Conservation (phyloP, 2,797 vertebrate species). For the Chrysocyon brachyurus region DNA sequence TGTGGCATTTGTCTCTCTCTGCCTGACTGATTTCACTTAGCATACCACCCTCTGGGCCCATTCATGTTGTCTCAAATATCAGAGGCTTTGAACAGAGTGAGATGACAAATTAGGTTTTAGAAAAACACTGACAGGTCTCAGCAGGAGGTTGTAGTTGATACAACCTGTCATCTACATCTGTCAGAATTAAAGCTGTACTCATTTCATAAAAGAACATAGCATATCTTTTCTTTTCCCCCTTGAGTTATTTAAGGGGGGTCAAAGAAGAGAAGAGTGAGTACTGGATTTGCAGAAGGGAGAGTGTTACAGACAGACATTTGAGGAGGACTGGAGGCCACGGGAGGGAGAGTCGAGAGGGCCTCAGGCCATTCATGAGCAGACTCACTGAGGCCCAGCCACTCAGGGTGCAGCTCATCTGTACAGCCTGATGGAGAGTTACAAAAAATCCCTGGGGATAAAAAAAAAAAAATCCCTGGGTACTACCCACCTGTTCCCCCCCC, state of each 20-base stretch:
- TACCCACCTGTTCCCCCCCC: neutral
- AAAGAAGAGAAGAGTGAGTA: neutral
- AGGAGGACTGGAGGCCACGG: neutral
- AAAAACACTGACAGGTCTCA: slow-evolving; percentile 26
- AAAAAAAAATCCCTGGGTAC: neutral
- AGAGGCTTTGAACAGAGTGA: neutral
- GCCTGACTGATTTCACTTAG: neutral
- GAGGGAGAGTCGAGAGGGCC: neutral
- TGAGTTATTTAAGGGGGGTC: neutral
- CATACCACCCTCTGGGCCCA: neutral
- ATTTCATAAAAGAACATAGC: slow-evolving; percentile 42
- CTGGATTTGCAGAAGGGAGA: neutral
- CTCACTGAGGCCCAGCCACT: neutral
- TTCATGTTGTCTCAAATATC: neutral
- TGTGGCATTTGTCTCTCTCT: neutral
- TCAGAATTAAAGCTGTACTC: neutral
- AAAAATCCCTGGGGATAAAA: neutral
- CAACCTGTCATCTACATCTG: neutral
- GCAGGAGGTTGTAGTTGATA: neutral
- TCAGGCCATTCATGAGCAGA: accelerated
- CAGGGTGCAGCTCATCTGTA: accelerated
- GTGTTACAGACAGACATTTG: neutral
- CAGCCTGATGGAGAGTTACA: neutral
- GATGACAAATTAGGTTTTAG: neutral
- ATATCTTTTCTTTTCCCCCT: neutral